phyloP scores from a whole-genome alignment of 1,140 invertebrate species.

The Drosophila lini region DNA sequence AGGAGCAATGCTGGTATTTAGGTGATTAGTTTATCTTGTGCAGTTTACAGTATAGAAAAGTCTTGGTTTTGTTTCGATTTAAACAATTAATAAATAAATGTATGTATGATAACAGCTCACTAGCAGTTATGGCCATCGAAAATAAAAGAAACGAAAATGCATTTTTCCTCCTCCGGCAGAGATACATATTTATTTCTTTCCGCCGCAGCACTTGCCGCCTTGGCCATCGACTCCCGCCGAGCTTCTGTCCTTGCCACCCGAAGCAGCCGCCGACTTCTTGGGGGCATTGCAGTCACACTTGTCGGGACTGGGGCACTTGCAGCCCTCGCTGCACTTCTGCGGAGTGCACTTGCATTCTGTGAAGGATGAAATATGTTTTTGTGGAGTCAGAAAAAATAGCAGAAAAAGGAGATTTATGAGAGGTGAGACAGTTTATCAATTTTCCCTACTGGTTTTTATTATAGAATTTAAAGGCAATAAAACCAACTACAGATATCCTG shows the following conservation, averaged over 20 bases:
- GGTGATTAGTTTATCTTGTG: slow-evolving; percentile 52
- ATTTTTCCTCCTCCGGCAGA: slow-evolving; percentile 11
- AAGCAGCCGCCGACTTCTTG: not conserved
- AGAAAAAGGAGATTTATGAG: not conserved
- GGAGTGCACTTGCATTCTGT: slow-evolving; percentile 86
- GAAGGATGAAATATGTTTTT: slow-evolving; percentile 7
- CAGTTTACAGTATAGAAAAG: slow-evolving; percentile 50
- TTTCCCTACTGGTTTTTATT: not conserved
- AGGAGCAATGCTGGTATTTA: slow-evolving; percentile 62
- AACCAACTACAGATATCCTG: not conserved
- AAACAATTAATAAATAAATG: slow-evolving; percentile 50
- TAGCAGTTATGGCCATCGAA: slow-evolving; percentile 46
- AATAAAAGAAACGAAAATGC: slow-evolving; percentile 31
- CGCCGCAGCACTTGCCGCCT: slow-evolving; percentile 41
- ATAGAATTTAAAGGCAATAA: too few relatives aligned
- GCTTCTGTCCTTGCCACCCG: slow-evolving; percentile 18
- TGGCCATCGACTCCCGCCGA: slow-evolving; percentile 1
- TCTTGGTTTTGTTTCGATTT: slow-evolving; percentile 60
- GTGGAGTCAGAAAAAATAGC: not conserved
- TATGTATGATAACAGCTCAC: slow-evolving; percentile 42
- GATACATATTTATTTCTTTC: slow-evolving; percentile 23
- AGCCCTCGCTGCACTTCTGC: slow-evolving; percentile 84
- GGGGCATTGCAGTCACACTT: slow-evolving; percentile 77
- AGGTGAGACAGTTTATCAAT: too few relatives aligned
- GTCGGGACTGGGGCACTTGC: slow-evolving; percentile 85